Evolutionary conservation across 2,797 vertebrate genomes (phyloP), one percentile per base, ranked within the genome.

Genomic region (Alfaro cultratus): DNA sequence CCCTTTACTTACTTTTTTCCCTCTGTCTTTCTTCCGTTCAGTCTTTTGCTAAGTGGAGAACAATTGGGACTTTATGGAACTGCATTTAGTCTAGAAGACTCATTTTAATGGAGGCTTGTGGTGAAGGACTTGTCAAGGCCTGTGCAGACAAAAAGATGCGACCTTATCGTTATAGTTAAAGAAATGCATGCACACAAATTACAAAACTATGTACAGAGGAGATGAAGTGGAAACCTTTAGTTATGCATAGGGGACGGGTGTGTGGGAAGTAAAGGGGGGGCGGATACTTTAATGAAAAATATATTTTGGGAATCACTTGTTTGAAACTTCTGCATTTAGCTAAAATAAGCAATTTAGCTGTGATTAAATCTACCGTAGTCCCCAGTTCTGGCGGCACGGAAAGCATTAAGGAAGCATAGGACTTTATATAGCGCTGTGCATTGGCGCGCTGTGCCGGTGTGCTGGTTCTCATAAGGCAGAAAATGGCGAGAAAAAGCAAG

Each of bases 61-160:
- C 34, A 18, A 64, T 36, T 3, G 2, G 15, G 31, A 62, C 2
- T 29, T 60, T 49, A 18, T 4, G 47, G 47, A 49, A 21, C 16
- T 3, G 7, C 29, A 18, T 64, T 34, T 8, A 9, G 7, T 36
- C 15, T 18, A 34, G 16, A 16, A 18, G 9, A 10, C 34, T 31
- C 29, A 18, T 36, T 36, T 64, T 36, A 64, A 34, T 18, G 60
- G 15, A 64, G 60, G 31, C 60, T 62, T 8, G 60, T 62, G 31
- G 60, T 62, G 77, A 83, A 80, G 82, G 73, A 82, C 80, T 80
- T 89, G 36, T 29, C 21, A 29, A 31, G 12, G n/a, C 43, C 26
- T 31, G 45, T 47, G 46, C 46, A 23, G 16, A 31, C 29, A 49
- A 34, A 73, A 34, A 15, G 47, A 49, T 73, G 18, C 2, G 18